phyloP scores from a whole-genome alignment of 2,888 invertebrate genomes.

The Steinernema hermaphroditum region DNA sequence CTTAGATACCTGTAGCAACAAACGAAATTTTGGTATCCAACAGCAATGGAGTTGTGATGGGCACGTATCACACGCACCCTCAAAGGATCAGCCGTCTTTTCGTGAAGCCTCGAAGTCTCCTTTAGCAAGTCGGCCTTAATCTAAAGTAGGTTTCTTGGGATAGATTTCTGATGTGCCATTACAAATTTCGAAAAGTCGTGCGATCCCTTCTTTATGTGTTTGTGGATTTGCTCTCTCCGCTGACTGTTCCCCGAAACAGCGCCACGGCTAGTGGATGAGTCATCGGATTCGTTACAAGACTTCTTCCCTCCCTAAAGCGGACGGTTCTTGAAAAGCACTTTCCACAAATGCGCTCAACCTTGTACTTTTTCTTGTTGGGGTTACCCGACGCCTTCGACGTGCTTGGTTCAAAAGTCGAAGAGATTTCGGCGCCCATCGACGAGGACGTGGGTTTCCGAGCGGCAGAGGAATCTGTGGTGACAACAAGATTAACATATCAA shows the following conservation, averaged over 20 bases:
- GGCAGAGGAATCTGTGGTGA: not conserved
- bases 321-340: not conserved
- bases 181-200: constrained; percentile 52
- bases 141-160: not conserved
- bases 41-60: constrained; percentile 96
- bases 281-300: constrained; percentile 13
- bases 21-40: constrained; percentile 92
- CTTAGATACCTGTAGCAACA: constrained; percentile 81
- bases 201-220: constrained; percentile 42
- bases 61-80: constrained; percentile 90
- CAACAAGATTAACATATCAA: constrained; percentile 32
- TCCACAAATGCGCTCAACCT: not conserved
- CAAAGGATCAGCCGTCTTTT: constrained; percentile 76
- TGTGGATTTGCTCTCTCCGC: constrained; percentile 14
- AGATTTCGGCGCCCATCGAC: constrained; percentile 14
- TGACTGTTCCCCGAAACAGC: not conserved
- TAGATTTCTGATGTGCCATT: constrained; percentile 8
- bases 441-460: constrained; percentile 4
- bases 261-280: not conserved
- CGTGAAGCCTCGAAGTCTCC: not conserved
- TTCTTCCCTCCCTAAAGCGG: not conserved
- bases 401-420: constrained; percentile 11
- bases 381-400: constrained; percentile 21
- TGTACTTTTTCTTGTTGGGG: constrained; percentile 25
- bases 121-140: not conserved